Conservation (phyloP, 2,888 invertebrate genomes). For the Xestia c-nigrum region DNA sequence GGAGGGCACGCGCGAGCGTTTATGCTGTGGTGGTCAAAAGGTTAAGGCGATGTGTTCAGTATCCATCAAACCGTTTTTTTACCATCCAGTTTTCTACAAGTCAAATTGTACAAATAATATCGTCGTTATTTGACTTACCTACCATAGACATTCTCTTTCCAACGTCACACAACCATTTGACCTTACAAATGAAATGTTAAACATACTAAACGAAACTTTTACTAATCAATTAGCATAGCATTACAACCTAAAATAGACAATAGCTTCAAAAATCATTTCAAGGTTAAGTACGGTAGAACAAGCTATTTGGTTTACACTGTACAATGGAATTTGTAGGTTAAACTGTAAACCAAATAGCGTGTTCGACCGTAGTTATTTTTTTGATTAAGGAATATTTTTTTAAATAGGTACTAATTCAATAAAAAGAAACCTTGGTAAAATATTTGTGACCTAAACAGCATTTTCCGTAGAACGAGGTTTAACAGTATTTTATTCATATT, state of each 20-base stretch:
- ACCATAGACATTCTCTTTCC: constrained; percentile 15
- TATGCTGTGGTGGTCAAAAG: too few species aligned
- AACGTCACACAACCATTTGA: constrained; percentile 32
- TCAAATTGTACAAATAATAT: constrained; percentile 37
- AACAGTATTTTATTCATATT: constrained; percentile 13
- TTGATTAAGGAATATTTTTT: neutral
- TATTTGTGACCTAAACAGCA: constrained; percentile 26
- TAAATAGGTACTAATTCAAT: neutral
- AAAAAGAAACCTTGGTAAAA: neutral
- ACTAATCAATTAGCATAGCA: constrained; percentile 38
- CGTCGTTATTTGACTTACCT: constrained; percentile 12
- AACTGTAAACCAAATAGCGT: too few species aligned
- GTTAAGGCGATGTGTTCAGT: too few species aligned
- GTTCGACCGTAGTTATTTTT: too few species aligned
- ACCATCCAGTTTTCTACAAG: neutral
- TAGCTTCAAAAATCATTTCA: neutral
- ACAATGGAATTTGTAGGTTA: too few species aligned
- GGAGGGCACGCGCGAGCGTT: too few species aligned
- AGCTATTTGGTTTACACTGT: too few species aligned
- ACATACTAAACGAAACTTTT: constrained; percentile 31
- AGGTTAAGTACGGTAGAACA: constrained; percentile 1
- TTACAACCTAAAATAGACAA: constrained; percentile 15
- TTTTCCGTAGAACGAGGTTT: neutral
- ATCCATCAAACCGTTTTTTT: neutral
- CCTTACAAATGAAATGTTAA: constrained; percentile 33